Conservation (phyloP, 2,888 invertebrate species). For the Plutella xylostella region DNA sequence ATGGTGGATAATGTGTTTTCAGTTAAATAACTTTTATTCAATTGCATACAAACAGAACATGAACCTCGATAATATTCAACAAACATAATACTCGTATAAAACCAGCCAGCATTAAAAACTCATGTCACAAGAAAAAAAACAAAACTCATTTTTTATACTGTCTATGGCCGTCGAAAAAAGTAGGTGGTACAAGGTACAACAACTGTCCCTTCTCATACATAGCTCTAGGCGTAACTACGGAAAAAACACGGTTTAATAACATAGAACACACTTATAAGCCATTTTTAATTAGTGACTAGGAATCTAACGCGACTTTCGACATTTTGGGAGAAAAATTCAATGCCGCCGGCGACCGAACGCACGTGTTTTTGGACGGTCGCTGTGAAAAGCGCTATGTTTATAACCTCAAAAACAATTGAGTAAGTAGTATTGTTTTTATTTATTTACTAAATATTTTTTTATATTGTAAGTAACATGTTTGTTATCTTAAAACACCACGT, state of each 20-base stretch:
- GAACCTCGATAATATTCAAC: no score
- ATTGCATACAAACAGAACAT: no score
- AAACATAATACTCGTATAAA: no score
- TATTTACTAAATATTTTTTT: no score
- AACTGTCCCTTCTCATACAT: background rate
- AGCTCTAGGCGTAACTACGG: background rate
- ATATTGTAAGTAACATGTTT: no score
- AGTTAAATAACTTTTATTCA: no score
- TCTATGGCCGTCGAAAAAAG: slow-evolving; percentile 1
- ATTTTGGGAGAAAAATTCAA: slow-evolving; percentile 10
- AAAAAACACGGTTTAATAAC: slow-evolving; percentile 11
- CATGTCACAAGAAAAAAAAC: no score
- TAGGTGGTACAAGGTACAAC: background rate
- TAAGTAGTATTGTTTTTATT: no score
- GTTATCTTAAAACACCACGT: no score
- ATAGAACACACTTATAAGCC: slow-evolving; percentile 6
- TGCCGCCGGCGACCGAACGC: slow-evolving; percentile 15
- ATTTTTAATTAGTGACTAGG: slow-evolving; percentile 11
- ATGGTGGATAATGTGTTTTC: no score
- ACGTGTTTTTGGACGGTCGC: slow-evolving; percentile 19
- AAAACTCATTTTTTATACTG: background rate
- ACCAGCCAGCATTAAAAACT: no score
- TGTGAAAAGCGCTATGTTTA: slow-evolving; percentile 19
- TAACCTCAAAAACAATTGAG: background rate
- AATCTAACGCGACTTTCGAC: background rate